Evolutionary conservation across 2,797 vertebrate species (phyloP), one percentile per base, ranked within the genome.

Genomic region (Alectoris magna): DNA sequence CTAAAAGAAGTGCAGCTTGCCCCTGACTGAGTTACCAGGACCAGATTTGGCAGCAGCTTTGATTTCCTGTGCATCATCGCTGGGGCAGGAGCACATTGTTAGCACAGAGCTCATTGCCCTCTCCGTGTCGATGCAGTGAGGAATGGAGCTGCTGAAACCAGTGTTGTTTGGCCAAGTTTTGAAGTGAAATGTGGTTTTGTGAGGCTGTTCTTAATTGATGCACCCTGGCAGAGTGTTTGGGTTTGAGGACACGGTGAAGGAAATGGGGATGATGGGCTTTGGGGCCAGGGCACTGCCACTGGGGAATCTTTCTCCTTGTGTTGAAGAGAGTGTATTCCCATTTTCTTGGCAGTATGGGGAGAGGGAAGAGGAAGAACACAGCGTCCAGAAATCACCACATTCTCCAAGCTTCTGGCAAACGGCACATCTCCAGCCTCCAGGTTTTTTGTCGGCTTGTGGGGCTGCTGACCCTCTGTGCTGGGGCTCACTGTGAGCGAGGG

Each of bases 131-230:
- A 21, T 18, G 22, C 1, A 49, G 0, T 11, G 27, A 23, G 21
- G 44, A 74, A 16, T 23, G 5, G 27, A 22, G 39, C 23, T 75
- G 73, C 84, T 63, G 71, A 60, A 68, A 24, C 77, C 71, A 58
- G 3, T 26, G 10, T 41, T 58, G 29, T 69, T 48, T 48, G 5
- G 81, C 80, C 66, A 59, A 87, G 62, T 74, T 84, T 51, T 64
- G 81, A 88, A 74, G 66, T 76, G 62, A 87, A 90, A 29, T 63
- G 90, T 49, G 69, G 38, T 12, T 90, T 83, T 76, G 58, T 91
- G 84, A 91, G 74, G 84, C 90, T 77, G 91, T 82, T 83, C 75
- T 87, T 85, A 72, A 80, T 48, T 91, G 92, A 92, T 43, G 86
- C 73, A 38, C 38, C 62, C 75, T 73, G 39, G 39, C 39, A 41